Base-by-base conservation (phyloP, 2,113 vertebrate genomes). In the Dipodomys merriami region DNA sequence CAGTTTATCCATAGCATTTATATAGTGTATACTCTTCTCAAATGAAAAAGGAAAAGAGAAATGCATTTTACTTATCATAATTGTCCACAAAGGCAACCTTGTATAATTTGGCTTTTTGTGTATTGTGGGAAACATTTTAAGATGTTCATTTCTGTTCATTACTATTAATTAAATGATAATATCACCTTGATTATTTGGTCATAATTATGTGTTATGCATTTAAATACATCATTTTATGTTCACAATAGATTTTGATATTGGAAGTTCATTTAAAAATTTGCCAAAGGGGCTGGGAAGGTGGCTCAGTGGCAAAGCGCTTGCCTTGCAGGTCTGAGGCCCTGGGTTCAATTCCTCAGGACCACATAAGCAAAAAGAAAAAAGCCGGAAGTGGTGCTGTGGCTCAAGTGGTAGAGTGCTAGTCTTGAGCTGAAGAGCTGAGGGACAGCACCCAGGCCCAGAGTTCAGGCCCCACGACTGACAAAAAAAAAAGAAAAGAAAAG, bases 21-120 rank as follows among this genome's bases (percentile, higher is more conserved):
- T 35, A 44, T 39, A 35, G 46, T 5, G 5, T 95, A 16, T 69
- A 30, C 27, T 65, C 57, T 64, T 15, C 30, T 73, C 57, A 71
- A 83, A 72, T 88, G 83, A 67, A 86, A 90, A 85, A 72, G 33
- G 62, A 65, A 87, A 92, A 79, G 71, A 69, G 86, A 89, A 83
- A 76, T 83, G 6, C 64, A 23, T 83, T 49, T 73, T 12, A 85
- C 2, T 16, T 88, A 77, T 78, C 7, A 18, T 74, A 20, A n/a
- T 93, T 89, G 49, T 91, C 6, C 5, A 11, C 8, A 27, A 94
- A 88, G 64, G 9, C 4, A 57, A 5, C 30, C 8, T 90, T 27
- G 35, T 20, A 29, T 71, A 91, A 79, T 46, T 74, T 39, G 57
- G 82, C 39, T 83, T 90, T 83, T 81, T 86, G 30, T 92, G 8